Base-by-base conservation (phyloP, 2,113 vertebrate species). In the Regulus satrapa region DNA sequence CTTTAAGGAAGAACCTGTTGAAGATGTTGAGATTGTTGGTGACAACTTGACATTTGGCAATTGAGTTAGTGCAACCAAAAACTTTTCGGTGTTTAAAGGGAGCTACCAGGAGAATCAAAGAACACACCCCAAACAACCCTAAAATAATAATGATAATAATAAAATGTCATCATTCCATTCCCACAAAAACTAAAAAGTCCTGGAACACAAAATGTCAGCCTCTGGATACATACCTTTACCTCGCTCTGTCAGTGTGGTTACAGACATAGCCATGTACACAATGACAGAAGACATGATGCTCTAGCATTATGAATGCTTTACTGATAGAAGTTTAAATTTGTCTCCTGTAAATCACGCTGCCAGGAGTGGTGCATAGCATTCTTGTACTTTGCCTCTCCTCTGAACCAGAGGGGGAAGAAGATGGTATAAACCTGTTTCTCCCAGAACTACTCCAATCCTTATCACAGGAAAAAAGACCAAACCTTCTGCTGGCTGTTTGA, bases 351-450 rank as follows among this genome's bases (percentile, higher is more conserved):
- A 84, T 92, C 61, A 64, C 1, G 3, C 56, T 92, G 91, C 89
- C 86, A 84, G 36, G 64, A 78, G 45, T 34, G 28, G 80, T 86
- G n/a, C 61, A 63, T 31, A 69, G 48, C 45, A 71, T 55, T 77
- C 76, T 71, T 89, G 89, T 95, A 86, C 84, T 95, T 89, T 89
- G 68, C 86, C 52, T 89, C 61, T 94, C 68, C 77, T 91, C 80
- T 87, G 73, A 95, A 92, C 77, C 84, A 91, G 52, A 78, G 91
- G 8, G 64, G 25, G 64, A 95, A 96, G 73, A 89, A 95, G 91
- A 95, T 79, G 89, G 76, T 81, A 43, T 89, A 89, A 95, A 94
- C 82, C 84, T 78, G 52, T 81, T 95, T 76, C 80, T 96, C 85
- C 56, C 49, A 89, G 43, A 61, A 71, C 48, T 84, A 31, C 75